These are phyloP conservation scores for Tetraodon nigroviridis DNA, from an alignment of 2,113 vertebrate species.

Conservation along the genomic window DNA sequence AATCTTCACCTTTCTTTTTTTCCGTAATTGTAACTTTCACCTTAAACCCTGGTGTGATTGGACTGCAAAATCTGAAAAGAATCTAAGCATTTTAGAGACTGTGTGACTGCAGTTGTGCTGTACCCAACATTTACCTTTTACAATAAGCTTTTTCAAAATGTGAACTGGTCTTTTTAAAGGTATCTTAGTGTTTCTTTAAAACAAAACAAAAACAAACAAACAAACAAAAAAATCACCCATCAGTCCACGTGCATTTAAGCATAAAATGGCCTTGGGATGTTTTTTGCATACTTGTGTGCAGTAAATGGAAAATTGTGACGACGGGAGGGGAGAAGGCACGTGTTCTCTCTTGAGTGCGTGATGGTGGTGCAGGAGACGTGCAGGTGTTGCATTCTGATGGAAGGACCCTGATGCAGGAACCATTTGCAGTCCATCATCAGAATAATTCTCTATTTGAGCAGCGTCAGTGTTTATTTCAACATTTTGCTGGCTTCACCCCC, in stretches of 20 bases:
- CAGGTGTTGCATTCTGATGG: constrained; percentile 63
- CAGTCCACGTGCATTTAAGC: constrained; percentile 56
- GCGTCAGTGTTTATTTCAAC: constrained; percentile 57
- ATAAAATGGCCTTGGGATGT: neutral
- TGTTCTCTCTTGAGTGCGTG: constrained; percentile 34
- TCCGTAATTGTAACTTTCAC: too few relatives aligned
- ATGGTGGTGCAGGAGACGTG: constrained; percentile 38
- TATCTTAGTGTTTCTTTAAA: neutral
- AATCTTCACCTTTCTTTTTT: too few relatives aligned
- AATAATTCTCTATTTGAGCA: constrained; percentile 58
- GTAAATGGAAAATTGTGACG: too few relatives aligned
- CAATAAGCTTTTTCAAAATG: neutral
- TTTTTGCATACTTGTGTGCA: neutral
- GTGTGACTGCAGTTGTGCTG: too few relatives aligned
- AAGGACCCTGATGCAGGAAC: constrained; percentile 63
- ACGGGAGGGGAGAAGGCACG: constrained; percentile 3
- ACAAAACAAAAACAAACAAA: too few relatives aligned
- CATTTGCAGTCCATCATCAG: constrained; percentile 63
- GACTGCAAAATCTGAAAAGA: too few relatives aligned
- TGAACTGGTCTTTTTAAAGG: constrained; percentile 1
- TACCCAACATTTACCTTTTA: too few relatives aligned
- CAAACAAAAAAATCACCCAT: constrained; percentile 17
- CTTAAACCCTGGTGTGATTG: too few relatives aligned
- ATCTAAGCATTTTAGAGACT: too few relatives aligned
- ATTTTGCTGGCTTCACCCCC: constrained; percentile 43